Evolutionary conservation across 2,888 invertebrate species (phyloP).

Genomic region (Synanthedon myopaeformis): DNA sequence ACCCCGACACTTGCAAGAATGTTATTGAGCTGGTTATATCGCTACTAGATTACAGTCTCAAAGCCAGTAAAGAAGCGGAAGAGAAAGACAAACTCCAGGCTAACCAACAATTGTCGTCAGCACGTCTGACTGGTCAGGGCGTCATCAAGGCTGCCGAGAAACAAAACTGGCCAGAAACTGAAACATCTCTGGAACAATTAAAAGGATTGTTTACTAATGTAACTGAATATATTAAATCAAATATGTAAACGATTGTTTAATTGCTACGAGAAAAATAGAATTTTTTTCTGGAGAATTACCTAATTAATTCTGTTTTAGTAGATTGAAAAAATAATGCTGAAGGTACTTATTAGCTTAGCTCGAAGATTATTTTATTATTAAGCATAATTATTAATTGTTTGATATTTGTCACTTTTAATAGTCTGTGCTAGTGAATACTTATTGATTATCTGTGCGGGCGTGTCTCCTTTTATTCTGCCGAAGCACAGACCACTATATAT

Average conservation of each 20-base stretch:
- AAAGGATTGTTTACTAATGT: conserved; percentile 31
- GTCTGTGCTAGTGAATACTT: too few species aligned
- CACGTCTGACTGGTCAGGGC: conserved; percentile 68
- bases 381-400: too few species aligned
- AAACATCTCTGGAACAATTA: conserved; percentile 33
- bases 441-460: too few species aligned
- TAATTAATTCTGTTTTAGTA: too few species aligned
- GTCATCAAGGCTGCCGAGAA: conserved; percentile 62
- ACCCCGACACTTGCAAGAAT: conserved; percentile 69
- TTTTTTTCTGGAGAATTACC: too few species aligned
- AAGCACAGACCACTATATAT: too few species aligned
- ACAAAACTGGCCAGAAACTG: conserved; percentile 55
- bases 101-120: conserved; percentile 70
- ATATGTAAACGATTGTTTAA: conserved; percentile 29
- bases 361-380: too few species aligned
- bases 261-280: neutral
- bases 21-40: conserved; percentile 72
- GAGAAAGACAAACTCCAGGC: conserved; percentile 63
- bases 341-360: too few species aligned
- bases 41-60: conserved; percentile 70
- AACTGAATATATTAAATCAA: conserved; percentile 58
- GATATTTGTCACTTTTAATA: too few species aligned
- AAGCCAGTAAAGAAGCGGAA: conserved; percentile 55
- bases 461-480: too few species aligned
- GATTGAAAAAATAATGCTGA: too few species aligned